Evolutionary conservation across 1,140 invertebrate species (phyloP).

Genomic region (Gryon sp.): DNA sequence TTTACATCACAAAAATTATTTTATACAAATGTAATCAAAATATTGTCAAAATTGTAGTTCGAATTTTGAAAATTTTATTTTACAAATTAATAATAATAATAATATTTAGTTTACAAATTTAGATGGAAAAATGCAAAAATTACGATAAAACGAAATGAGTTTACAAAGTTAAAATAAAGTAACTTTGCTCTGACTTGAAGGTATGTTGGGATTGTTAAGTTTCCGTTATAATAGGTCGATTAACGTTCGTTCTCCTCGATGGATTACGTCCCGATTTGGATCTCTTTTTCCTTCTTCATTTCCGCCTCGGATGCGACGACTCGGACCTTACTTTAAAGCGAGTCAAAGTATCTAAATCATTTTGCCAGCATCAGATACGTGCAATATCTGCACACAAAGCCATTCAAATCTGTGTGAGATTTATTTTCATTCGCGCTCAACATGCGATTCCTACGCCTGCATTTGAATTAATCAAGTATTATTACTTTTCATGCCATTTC

Average conservation of each 20-base stretch:
- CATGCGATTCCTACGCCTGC: slow-evolving; percentile 37
- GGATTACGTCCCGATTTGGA: slow-evolving; percentile 55
- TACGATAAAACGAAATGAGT: too few relatives aligned
- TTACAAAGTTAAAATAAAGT: too few relatives aligned
- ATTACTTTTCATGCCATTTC: slow-evolving; percentile 35
- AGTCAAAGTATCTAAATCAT: slow-evolving; percentile 57
- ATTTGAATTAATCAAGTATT: slow-evolving; percentile 39
- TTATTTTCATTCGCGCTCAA: slow-evolving; percentile 49
- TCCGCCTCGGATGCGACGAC: slow-evolving; percentile 21
- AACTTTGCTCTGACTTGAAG: too few relatives aligned
- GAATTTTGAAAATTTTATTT: too few relatives aligned
- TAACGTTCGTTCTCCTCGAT: slow-evolving; percentile 57
- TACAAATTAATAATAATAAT: too few relatives aligned
- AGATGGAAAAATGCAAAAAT: too few relatives aligned
- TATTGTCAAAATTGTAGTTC: too few relatives aligned
- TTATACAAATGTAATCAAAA: too few relatives aligned
- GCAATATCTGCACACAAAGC: slow-evolving; percentile 47
- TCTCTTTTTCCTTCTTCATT: slow-evolving; percentile 62
- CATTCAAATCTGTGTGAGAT: slow-evolving; percentile 34
- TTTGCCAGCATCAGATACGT: slow-evolving; percentile 46
- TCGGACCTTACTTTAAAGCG: slow-evolving; percentile 18
- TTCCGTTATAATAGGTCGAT: slow-evolving; percentile 61
- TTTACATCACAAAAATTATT: too few relatives aligned
- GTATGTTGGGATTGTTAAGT: slow-evolving; percentile 55
- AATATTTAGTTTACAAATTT: too few relatives aligned